Conservation (phyloP, 2,888 invertebrate species). For the Bombylius discolor region DNA sequence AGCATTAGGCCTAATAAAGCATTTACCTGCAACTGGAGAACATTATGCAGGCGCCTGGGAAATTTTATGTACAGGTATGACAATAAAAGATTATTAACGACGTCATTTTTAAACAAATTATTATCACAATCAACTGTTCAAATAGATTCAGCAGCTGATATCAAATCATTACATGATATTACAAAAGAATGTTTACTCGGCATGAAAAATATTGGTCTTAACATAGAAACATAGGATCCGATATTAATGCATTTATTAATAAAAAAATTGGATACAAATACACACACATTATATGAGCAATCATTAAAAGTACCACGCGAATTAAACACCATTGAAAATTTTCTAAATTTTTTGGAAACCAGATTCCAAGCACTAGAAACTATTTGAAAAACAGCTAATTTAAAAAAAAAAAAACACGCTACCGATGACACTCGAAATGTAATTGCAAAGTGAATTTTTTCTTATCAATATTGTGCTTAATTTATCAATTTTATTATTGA, state of each 20-base stretch:
- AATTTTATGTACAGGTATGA: neutral
- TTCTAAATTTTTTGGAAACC: neutral
- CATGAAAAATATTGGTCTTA: too few species aligned
- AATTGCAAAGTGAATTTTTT: too few species aligned
- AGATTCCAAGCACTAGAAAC: too few species aligned
- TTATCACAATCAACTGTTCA: neutral
- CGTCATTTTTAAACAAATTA: neutral
- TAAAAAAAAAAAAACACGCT: too few species aligned
- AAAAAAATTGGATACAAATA: neutral
- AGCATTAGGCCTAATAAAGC: neutral
- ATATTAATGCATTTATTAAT: neutral
- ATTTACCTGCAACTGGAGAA: neutral
- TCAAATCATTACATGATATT: too few species aligned
- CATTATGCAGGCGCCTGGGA: neutral
- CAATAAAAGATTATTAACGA: neutral
- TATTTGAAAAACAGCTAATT: too few species aligned
- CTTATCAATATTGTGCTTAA: too few species aligned
- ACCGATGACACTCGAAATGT: too few species aligned
- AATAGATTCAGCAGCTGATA: too few species aligned
- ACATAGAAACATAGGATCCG: neutral
- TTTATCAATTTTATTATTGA: too few species aligned
- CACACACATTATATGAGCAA: neutral
- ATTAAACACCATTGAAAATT: neutral
- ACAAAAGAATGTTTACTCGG: too few species aligned
- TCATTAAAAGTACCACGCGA: too few species aligned